These are phyloP conservation scores for Elephas maximus DNA, from an alignment of 2,113 vertebrate genomes.

Conservation along the genomic window DNA sequence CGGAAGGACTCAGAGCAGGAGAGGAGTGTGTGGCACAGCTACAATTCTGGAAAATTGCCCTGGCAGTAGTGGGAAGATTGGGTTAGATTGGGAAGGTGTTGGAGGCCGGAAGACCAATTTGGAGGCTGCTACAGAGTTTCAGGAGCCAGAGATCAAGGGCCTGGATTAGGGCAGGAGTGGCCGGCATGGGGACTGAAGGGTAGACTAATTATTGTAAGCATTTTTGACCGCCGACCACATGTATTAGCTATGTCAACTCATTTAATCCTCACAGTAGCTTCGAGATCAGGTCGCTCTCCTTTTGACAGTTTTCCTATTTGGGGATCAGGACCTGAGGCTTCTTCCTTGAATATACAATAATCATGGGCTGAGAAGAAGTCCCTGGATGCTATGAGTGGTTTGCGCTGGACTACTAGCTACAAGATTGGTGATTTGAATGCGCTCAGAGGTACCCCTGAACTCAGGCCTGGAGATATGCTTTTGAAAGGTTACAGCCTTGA, in stretches of 20 bases:
- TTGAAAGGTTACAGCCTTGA: not conserved
- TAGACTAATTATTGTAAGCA: not conserved
- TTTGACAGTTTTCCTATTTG: not conserved
- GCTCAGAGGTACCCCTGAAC: not conserved
- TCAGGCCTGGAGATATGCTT: not conserved
- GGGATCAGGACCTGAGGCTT: not conserved
- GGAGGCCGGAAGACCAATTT: not conserved
- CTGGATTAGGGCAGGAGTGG: not conserved
- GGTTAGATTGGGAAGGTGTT: not conserved
- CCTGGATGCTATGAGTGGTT: not conserved
- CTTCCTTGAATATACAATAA: not conserved
- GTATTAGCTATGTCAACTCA: not conserved
- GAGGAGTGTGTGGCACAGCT: not conserved
- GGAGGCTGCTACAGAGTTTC: not conserved
- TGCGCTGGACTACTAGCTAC: not conserved
- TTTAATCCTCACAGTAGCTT: not conserved
- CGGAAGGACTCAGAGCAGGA: not conserved
- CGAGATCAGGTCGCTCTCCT: not conserved
- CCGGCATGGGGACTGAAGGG: not conserved
- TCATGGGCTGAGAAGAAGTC: not conserved
- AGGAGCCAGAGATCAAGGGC: not conserved
- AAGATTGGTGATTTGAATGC: too few relatives aligned
- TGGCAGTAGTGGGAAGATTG: not conserved
- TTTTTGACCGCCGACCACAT: slow-evolving; percentile 1
- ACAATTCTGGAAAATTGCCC: slow-evolving; percentile 25